Conservation (phyloP, 2,797 vertebrate species). For the Babyrousa celebensis region DNA sequence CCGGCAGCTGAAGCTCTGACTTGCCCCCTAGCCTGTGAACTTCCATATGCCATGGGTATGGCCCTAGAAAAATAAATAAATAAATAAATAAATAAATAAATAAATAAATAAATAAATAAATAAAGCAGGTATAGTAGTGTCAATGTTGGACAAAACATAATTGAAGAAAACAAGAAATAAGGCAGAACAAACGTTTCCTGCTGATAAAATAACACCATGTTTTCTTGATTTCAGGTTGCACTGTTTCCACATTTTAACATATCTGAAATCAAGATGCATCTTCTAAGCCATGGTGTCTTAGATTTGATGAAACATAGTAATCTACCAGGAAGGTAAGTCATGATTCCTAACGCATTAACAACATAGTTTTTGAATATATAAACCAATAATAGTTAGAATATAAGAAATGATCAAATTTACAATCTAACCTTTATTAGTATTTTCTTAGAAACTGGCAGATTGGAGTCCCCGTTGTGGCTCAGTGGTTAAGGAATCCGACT, state of each 20-base stretch:
- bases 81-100: too few species aligned
- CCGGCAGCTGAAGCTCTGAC: too few species aligned
- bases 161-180: constrained; percentile 31
- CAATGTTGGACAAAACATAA: neutral
- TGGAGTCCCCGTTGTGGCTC: too few species aligned
- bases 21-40: too few species aligned
- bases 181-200: neutral
- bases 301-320: neutral
- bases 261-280: constrained; percentile 50
- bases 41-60: too few species aligned
- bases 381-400: constrained; percentile 1
- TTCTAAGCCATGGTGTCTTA: neutral
- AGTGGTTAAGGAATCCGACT: too few species aligned
- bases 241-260: constrained; percentile 33
- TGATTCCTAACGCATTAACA: neutral
- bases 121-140: neutral
- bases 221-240: constrained; percentile 18
- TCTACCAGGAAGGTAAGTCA: neutral
- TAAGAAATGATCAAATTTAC: neutral
- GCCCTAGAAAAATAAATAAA: too few species aligned
- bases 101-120: neutral
- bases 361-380: constrained; percentile 3
- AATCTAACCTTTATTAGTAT: neutral
- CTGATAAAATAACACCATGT: neutral
- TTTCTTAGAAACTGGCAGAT: constrained; percentile 36